Conservation (phyloP, 2,797 vertebrate genomes). For the Natrix natrix region DNA sequence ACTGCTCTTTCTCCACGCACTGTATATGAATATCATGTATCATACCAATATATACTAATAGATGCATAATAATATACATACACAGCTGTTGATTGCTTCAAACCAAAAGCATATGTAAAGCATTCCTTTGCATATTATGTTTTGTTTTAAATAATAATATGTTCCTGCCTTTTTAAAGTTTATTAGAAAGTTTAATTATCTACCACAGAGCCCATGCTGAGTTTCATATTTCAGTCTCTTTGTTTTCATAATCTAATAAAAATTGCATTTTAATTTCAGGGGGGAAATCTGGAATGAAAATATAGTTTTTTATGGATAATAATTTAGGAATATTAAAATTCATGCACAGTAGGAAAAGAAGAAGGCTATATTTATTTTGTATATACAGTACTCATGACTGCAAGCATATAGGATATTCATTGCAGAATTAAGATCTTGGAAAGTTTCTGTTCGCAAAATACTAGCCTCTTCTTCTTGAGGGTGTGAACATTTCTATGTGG, state of each 20-base stretch:
- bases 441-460: neutral
- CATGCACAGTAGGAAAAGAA: neutral
- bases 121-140: neutral
- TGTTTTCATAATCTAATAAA: neutral
- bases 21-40: neutral
- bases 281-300: neutral
- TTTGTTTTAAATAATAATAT: neutral
- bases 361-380: neutral
- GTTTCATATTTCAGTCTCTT: neutral
- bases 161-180: conserved; percentile 17
- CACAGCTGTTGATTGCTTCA: neutral
- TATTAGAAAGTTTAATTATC: neutral
- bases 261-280: neutral
- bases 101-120: conserved; percentile 1
- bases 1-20: neutral
- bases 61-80: neutral
- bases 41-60: neutral
- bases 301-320: neutral
- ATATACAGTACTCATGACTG: neutral
- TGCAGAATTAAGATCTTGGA: neutral
- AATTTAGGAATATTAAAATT: neutral
- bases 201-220: neutral
- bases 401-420: neutral
- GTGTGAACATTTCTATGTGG: neutral
- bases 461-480: neutral